Conservation (phyloP, 2,797 vertebrate species). For the Pseudochromis fuscus region DNA sequence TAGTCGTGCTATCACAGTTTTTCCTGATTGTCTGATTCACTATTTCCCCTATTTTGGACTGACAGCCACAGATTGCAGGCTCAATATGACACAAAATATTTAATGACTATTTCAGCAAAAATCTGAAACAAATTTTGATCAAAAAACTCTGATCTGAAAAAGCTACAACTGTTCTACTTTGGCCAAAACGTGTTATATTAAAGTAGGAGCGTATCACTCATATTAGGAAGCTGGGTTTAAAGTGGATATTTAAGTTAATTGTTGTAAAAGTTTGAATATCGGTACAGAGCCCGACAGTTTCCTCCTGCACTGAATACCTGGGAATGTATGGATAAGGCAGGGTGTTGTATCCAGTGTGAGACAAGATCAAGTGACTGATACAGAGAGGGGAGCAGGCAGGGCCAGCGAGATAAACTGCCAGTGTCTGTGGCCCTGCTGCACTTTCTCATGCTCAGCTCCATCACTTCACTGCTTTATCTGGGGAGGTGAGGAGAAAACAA, state of each 20-base stretch:
- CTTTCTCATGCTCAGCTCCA: constrained; percentile 38
- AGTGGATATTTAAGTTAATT: too few species aligned
- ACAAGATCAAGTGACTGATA: constrained; percentile 63
- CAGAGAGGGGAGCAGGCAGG: constrained; percentile 35
- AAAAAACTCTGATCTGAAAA: constrained; percentile 1
- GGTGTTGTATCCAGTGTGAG: constrained; percentile 52
- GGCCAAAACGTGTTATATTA: not conserved
- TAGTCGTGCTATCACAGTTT: too few species aligned
- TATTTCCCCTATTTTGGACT: too few species aligned
- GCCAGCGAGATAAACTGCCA: constrained; percentile 61
- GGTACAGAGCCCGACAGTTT: too few species aligned
- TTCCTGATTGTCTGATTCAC: too few species aligned
- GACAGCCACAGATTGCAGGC: too few species aligned
- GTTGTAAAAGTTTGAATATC: too few species aligned
- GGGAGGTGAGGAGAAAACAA: constrained; percentile 36
- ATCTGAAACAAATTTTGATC: not conserved
- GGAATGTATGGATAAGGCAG: constrained; percentile 33
- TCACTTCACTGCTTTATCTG: constrained; percentile 54
- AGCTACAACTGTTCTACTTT: not conserved
- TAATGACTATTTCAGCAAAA: too few species aligned
- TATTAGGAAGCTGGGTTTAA: constrained; percentile 2
- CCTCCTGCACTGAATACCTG: constrained; percentile 15
- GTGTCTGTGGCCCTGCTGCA: constrained; percentile 40
- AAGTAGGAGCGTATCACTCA: not conserved
- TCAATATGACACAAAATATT: too few species aligned